Percentiles rank a stretch among this genome's conserved stretches.
These are phyloP conservation scores for Grus americana DNA, from an alignment of 2,113 vertebrate genomes.

Conservation along the genomic window DNA sequence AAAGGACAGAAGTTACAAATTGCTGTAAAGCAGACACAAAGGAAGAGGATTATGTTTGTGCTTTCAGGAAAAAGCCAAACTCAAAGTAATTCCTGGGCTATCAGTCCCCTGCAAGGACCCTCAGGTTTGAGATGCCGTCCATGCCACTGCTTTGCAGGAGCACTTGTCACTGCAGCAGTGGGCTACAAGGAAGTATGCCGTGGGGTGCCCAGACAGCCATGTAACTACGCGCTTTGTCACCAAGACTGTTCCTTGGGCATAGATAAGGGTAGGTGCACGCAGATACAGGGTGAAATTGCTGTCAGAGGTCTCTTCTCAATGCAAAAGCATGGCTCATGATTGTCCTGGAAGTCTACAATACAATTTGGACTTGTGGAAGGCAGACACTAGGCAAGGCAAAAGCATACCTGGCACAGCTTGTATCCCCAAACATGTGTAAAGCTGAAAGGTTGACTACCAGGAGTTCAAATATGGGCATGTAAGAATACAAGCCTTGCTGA, in stretches of 20 bases:
- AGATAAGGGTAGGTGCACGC: not conserved
- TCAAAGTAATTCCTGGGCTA: not conserved
- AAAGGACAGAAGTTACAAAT: not conserved
- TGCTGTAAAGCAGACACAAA: not conserved
- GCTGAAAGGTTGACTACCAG: not conserved
- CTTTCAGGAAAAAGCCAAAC: not conserved
- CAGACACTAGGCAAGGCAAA: not conserved
- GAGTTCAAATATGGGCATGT: not conserved
- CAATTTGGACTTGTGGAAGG: not conserved
- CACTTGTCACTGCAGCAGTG: not conserved
- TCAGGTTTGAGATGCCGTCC: not conserved
- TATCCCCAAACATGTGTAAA: fast-evolving
- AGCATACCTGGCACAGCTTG: not conserved
- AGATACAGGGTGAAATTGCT: not conserved
- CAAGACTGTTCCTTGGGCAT: not conserved
- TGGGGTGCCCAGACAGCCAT: not conserved
- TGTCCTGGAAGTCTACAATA: not conserved
- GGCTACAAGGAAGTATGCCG: not conserved
- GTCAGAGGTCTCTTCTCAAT: not conserved
- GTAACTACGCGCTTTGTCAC: not conserved
- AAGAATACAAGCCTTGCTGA: not conserved
- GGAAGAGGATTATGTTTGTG: not conserved
- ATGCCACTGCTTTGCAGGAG: not conserved
- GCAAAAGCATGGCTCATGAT: not conserved
- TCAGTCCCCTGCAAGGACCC: not conserved